Base-by-base conservation (phyloP, 2,113 vertebrate species). In the Indicator indicator region DNA sequence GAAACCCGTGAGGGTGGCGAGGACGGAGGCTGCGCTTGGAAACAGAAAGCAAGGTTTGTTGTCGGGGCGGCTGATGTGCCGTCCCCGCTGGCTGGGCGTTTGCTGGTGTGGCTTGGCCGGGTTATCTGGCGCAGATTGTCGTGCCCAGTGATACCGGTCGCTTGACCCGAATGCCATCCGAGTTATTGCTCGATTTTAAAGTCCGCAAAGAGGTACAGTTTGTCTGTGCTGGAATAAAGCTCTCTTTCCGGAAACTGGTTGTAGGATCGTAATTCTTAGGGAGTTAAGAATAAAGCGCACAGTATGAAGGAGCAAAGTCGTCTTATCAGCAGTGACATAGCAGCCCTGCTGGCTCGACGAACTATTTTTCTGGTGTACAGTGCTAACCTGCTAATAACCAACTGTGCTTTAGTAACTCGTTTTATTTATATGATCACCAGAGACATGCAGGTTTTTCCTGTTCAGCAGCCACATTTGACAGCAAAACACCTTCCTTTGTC, bases 301-400 rank as follows among this genome's bases (percentile, higher is more conserved):
- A 4, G 24, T 6, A 0, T 10, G 1, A 8, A 23, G 68, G 64
- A 46, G 59, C 40, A 1, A 38, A 1, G 6, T 2, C 36, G 3
- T 15, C 9, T 11, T 58, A 6, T 2, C 11, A 6, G 30, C 30
- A 6, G 56, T 7, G 16, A 19, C 30, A 1, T 3, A 19, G 38
- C 62, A n/a, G 33, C 55, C 15, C 16, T 20, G 0, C 40, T 13
- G 26, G 8, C 50, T 32, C 55, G 14, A 5, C 27, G 1, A 1
- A 4, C 30, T 59, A 0, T 1, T 16, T 44, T 55, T 42, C 11
- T 18, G 15, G 3, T 27, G 7, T 11, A 15, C 10, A 3, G 11
- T 24, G 30, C n/a, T 55, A 2, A 11, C 10, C 46, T 44, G 5
- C 8, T 58, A 1, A 3, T 23, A 21, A 13, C 16, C 1, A 42